Base-by-base conservation (phyloP, 2,113 vertebrate species). In the Peromyscus californicus region DNA sequence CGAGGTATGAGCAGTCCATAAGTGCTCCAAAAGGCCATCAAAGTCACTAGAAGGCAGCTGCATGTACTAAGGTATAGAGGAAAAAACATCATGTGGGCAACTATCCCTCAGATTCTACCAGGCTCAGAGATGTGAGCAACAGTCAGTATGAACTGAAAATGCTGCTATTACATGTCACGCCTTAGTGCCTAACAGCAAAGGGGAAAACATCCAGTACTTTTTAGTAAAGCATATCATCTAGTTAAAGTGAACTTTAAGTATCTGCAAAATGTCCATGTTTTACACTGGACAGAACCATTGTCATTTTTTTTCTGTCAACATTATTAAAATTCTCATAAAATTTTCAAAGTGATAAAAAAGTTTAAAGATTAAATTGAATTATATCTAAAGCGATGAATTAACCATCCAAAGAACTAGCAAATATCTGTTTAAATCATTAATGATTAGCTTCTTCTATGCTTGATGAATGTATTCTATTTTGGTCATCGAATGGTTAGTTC, bases 1-100 rank as follows among this genome's bases (percentile, higher is more conserved):
- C 84, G 13, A 0, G 2, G 90, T n/a, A 0, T 99, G 99, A 0
- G 98, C 98, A 29, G 4, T 93, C 99, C 99, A 99, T 80, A 98
- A 45, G 45, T 98, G 70, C 1, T 29, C 0, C 5, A 99, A 78
- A 2, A 98, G 96, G 61, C 98, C 93, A 2, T 98, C 98, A 91
- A 96, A 94, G 85, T 51, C 98, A 22, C 31, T 95, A 97, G 86
- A 98, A 96, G 59, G 90, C 85, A 42, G 15, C 65, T 97, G 19
- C 61, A 93, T 9, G 42, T 80, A 31, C 97, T 97, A 22, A 11
- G 51, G 26, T 33, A 70, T 3, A 88, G 31, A 92, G 19, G 8
- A 69, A 31, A 94, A 88, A 88, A 87, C 90, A 26, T 75, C 54
- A 19, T 45, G 70, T 90, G 19, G 78, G 21, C 26, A 94, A 79